phyloP scores from a whole-genome alignment of 2,113 vertebrate genomes.

The Rutilus rutilus region DNA sequence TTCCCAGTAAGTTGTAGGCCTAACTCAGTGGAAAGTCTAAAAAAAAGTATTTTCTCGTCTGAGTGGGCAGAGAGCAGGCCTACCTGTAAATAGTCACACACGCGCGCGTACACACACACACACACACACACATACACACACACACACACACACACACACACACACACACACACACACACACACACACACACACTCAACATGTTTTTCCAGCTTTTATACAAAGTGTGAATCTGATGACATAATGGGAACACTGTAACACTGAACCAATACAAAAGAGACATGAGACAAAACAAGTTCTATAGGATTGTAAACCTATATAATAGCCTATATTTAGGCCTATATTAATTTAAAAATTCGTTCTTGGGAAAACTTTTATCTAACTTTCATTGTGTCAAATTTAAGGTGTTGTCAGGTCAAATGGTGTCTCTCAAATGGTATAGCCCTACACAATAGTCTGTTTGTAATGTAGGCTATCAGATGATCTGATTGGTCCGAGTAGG shows the following conservation, averaged over 20 bases:
- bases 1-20: background rate
- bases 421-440: background rate
- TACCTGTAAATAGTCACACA: background rate
- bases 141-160: background rate
- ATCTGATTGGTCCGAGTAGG: background rate
- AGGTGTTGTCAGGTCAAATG: background rate
- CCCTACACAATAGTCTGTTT: too few species aligned
- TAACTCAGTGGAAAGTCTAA: conserved; percentile 15
- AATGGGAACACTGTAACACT: conserved; percentile 47
- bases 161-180: conserved; percentile 15
- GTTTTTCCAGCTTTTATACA: conserved; percentile 33
- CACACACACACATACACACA: conserved; percentile 27
- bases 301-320: background rate
- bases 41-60: conserved; percentile 24
- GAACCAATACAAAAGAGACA: conserved; percentile 28
- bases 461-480: background rate
- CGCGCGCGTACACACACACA: background rate
- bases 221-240: conserved; percentile 47
- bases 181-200: conserved; percentile 1
- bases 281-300: conserved; percentile 17
- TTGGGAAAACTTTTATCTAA: background rate
- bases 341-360: too few species aligned
- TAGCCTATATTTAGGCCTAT: too few species aligned
- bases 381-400: background rate
- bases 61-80: conserved; percentile 1